Base-by-base conservation (phyloP, 2,113 vertebrate species). In the Reinhardtius hippoglossoides region DNA sequence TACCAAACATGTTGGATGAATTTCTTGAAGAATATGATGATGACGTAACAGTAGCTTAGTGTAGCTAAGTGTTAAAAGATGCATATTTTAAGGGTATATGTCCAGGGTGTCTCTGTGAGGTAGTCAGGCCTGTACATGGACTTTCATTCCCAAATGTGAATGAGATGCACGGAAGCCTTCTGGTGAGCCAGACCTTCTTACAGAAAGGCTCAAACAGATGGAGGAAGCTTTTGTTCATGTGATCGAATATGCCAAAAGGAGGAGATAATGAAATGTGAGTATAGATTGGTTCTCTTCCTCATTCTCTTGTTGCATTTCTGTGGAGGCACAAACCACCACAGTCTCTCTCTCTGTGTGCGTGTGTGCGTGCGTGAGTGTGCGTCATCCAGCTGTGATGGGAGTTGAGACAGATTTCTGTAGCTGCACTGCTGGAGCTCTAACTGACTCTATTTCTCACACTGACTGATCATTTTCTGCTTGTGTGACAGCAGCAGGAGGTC, bases 141-240 rank as follows among this genome's bases (percentile, higher is more conserved):
- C 82, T 26, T 66, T 76, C 20, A 18, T 7, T 40, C 57, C 44
- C 1, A 40, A 75, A 71, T 71, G 60, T 26, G 52, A 77, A 57
- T 70, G 61, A 76, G 44, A 74, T 26, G 24, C 69, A 64, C 9
- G 13, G 5, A 21, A 27, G 8, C 56, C 31, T n/a, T 31, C 21
- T 54, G 7, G 18, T 67, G 26, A 71, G 78, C n/a, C 79, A 70
- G 21, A 64, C 27, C 61, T 27, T 50, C 23, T 59, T 58, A 73
- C 83, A 87, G 81, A 89, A 70, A 40, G 77, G 57, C 27, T 68
- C 23, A 21, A 63, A 76, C 83, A 82, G 88, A 90, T 82, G 81
- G 77, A 66, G 26, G 20, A 71, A 40, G 74, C 31, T 37, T 65
- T 55, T 52, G 5, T 54, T 86, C 50, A 74, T 61, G 71, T 80